These are phyloP conservation scores for Kradibia gibbosae DNA, from an alignment of 1,140 invertebrate genomes.

Conservation along the genomic window DNA sequence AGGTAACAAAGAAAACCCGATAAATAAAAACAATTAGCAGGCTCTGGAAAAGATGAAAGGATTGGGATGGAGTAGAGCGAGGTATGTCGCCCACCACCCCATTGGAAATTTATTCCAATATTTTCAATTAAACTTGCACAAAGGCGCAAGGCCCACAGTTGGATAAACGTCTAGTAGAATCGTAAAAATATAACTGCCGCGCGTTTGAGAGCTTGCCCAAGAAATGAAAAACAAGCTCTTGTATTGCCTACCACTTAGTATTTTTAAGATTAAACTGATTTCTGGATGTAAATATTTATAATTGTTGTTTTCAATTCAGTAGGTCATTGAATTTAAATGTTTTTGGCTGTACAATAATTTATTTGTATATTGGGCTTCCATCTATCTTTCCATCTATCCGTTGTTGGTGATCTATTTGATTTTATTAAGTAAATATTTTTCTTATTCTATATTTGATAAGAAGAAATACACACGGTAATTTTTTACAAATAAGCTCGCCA, in stretches of 20 bases:
- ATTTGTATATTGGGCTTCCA: too few relatives aligned
- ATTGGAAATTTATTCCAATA: constrained; percentile 73
- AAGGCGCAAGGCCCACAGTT: constrained; percentile 57
- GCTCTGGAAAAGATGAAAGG: neutral
- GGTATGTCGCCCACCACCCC: constrained; percentile 45
- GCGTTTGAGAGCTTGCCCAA: constrained; percentile 54
- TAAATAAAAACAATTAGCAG: constrained; percentile 7
- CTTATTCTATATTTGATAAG: too few relatives aligned
- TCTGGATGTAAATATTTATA: constrained; percentile 21
- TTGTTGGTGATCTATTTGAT: too few relatives aligned
- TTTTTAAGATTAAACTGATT: constrained; percentile 16
- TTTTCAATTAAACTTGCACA: constrained; percentile 73
- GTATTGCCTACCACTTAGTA: neutral
- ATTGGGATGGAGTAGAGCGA: neutral
- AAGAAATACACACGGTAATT: too few relatives aligned
- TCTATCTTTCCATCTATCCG: too few relatives aligned
- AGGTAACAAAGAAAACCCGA: neutral
- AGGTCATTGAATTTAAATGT: too few relatives aligned
- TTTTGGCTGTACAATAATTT: too few relatives aligned
- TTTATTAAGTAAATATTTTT: too few relatives aligned
- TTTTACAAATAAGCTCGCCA: too few relatives aligned
- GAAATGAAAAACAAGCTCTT: constrained; percentile 55
- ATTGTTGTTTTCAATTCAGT: neutral
- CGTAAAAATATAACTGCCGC: constrained; percentile 64
- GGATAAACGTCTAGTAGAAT: constrained; percentile 60